Conservation (phyloP, 2,888 invertebrate genomes). For the Patella depressa region DNA sequence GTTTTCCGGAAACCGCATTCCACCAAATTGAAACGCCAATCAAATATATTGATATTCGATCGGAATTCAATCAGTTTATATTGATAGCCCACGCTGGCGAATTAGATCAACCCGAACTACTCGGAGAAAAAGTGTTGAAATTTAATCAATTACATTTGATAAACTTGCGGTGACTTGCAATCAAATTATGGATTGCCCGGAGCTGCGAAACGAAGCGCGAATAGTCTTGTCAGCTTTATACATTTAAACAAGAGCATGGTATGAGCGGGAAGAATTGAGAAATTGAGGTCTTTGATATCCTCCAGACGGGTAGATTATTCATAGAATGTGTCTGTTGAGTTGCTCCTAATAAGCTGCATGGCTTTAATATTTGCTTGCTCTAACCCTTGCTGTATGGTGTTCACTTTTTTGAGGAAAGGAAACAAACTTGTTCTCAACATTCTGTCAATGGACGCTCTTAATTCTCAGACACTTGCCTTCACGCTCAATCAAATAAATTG, state of each 20-base stretch:
- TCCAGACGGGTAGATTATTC: slow-evolving; percentile 5
- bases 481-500: no score
- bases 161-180: slow-evolving; percentile 12
- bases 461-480: no score
- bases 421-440: no score
- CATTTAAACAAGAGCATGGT: slow-evolving; percentile 1
- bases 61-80: slow-evolving; percentile 9
- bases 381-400: background rate
- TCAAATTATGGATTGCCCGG: slow-evolving; percentile 10
- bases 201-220: slow-evolving; percentile 9
- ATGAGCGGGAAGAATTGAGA: background rate
- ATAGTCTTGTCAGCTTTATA: slow-evolving; percentile 9
- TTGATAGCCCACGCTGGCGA: slow-evolving; percentile 12
- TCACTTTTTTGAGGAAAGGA: no score
- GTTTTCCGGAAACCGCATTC: slow-evolving; percentile 12
- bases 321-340: background rate
- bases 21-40: slow-evolving; percentile 11
- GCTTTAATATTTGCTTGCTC: background rate
- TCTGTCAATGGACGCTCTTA: no score
- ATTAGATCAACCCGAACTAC: slow-evolving; percentile 5
- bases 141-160: slow-evolving; percentile 12
- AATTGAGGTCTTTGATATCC: background rate
- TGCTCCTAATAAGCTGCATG: background rate
- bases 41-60: slow-evolving; percentile 10
- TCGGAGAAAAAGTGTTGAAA: slow-evolving; percentile 9